These are phyloP conservation scores for Uromys caudimaculatus DNA, from an alignment of 2,797 vertebrate genomes.

Conservation along the genomic window DNA sequence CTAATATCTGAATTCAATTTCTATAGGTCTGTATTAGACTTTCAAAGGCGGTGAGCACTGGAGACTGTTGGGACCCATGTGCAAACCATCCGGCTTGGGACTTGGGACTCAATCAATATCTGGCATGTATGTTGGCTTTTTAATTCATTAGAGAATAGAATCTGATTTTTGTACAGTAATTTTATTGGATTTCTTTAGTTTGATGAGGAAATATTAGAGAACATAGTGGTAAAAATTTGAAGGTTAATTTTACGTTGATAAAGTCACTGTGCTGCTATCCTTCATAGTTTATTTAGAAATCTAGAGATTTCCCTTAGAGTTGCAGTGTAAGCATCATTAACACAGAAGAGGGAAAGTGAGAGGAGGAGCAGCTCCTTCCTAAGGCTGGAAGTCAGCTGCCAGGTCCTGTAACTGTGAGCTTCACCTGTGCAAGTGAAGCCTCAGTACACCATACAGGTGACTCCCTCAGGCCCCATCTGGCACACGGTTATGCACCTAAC, in stretches of 20 bases:
- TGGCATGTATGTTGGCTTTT: not conserved
- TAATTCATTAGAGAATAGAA: not conserved
- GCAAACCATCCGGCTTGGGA: not conserved
- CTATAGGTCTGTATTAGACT: not conserved
- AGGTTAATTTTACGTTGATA: conserved; percentile 40
- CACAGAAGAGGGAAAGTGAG: not conserved
- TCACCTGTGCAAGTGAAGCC: not conserved
- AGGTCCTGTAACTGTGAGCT: not conserved
- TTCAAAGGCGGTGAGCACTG: not conserved
- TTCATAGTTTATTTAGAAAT: conserved; percentile 32
- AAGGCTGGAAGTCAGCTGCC: not conserved
- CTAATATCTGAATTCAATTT: not conserved
- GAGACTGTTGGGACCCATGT: not conserved
- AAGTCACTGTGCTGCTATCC: not conserved
- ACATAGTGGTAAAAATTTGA: not conserved
- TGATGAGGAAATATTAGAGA: conserved; percentile 15
- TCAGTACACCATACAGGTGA: not conserved
- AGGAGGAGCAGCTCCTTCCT: not conserved
- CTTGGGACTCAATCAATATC: not conserved
- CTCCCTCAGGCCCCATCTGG: not conserved
- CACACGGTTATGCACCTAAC: not conserved
- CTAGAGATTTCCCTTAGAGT: not conserved
- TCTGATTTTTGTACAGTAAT: conserved; percentile 21
- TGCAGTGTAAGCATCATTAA: not conserved
- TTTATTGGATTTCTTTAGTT: conserved; percentile 39